Percentiles rank a stretch among this genome's conserved stretches.
These are phyloP conservation scores for Sebastes itinus DNA, from an alignment of 2,797 vertebrate genomes.

Conservation along the genomic window DNA sequence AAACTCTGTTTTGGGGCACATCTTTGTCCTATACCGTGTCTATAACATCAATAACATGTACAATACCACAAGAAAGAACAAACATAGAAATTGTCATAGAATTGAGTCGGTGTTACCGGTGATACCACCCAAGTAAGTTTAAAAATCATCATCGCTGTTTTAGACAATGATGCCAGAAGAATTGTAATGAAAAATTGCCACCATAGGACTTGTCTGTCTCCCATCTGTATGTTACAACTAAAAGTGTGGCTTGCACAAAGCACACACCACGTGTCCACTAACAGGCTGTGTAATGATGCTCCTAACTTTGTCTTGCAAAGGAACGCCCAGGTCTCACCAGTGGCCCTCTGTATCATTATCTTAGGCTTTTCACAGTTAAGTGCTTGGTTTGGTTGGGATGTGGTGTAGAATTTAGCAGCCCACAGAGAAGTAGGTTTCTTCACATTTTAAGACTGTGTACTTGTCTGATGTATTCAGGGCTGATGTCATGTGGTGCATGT, in stretches of 20 bases:
- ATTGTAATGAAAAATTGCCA: background rate
- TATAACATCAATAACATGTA: too few species aligned
- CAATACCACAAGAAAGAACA: background rate
- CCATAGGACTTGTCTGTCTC: background rate
- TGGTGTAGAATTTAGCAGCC: conserved; percentile 78
- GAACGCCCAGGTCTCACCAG: conserved; percentile 41
- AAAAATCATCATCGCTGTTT: background rate
- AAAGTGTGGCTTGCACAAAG: conserved; percentile 15
- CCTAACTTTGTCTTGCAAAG: conserved; percentile 39
- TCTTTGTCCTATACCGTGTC: background rate
- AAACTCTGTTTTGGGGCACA: background rate
- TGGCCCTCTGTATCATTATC: conserved; percentile 65
- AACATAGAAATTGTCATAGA: background rate
- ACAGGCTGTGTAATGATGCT: conserved; percentile 40
- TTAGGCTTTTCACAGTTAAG: conserved; percentile 74
- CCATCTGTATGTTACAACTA: conserved; percentile 14
- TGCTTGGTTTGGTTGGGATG: conserved; percentile 74
- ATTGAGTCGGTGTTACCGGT: background rate
- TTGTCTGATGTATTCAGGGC: conserved; percentile 41
- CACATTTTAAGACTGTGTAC: conserved; percentile 51
- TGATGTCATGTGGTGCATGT: conserved; percentile 60
- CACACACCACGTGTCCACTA: background rate
- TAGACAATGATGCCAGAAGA: background rate
- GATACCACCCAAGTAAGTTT: background rate
- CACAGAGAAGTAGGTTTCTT: conserved; percentile 68